Evolutionary conservation across 2,888 invertebrate genomes (phyloP), one percentile per base, ranked within the genome.

Genomic region (Hedychridium roseum): DNA sequence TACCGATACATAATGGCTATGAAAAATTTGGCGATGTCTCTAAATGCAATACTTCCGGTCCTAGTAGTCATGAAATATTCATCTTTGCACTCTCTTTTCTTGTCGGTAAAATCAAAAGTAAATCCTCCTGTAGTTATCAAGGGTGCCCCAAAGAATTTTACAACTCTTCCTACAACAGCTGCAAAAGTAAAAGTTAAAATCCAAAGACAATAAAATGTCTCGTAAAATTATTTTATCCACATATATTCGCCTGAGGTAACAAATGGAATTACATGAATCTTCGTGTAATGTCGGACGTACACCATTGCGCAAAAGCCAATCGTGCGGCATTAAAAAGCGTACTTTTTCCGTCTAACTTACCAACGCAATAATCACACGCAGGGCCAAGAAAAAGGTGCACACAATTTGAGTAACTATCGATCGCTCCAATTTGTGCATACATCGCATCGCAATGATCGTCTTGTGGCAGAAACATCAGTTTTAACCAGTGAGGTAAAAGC

Each of bases 61-160:
- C 92, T 84, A 2, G 91, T 83, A 23, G 91, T 80, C 86, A 92
- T 88, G 71, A 88, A 90, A 75, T 88, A 93, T 76, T 94, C 92
- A 60, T 90, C 85, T 0, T 81, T 79, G 64, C 88, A 89, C 2
- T 81, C 80, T 1, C 83, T 86, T 74, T 93, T 93, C 12, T 84
- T 82, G 41, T 82, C 80, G 18, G 88, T 87, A 73, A 92, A 94
- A 78, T 93, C 92, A 64, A 84, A 88, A 0, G 90, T 88, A 50
- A 91, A 86, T 0, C 90, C 94, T 0, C 92, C 92, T 0, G 91
- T 89, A 0, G 93, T 90, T 40, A 94, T 81, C 9, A 93, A 78
- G 0, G 94, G 93, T 18, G 83, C 84, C 23, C 88, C 88, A 11
- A 91, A 83, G 74, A 90, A 92, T 78, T 91, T 92, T 17, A 88